Conservation (phyloP, 2,888 invertebrate species). For the Chalcosyrphus nemorum region DNA sequence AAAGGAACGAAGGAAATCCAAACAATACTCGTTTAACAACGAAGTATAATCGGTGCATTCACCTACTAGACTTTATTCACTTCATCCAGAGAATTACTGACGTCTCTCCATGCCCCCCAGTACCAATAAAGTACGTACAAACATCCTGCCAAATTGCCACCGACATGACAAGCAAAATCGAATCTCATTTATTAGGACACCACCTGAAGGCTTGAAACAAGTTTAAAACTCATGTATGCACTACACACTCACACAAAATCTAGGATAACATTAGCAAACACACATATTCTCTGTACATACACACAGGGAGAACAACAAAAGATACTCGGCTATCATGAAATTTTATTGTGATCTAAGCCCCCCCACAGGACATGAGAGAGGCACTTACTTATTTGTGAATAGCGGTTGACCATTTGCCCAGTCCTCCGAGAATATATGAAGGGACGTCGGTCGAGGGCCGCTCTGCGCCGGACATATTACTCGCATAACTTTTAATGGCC, state of each 20-base stretch:
- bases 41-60: conserved; percentile 14
- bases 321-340: conserved; percentile 52
- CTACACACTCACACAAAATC: background rate
- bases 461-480: conserved; percentile 90
- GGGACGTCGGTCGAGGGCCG: conserved; percentile 86
- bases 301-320: conserved; percentile 12
- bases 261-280: conserved; percentile 38
- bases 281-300: too few relatives aligned
- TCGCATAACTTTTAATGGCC: conserved; percentile 83
- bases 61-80: background rate
- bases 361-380: conserved; percentile 45
- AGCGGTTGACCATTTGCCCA: conserved; percentile 84
- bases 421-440: conserved; percentile 91
- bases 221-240: conserved; percentile 33
- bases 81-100: conserved; percentile 29
- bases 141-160: conserved; percentile 56
- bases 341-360: conserved; percentile 64
- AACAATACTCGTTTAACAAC: conserved; percentile 14
- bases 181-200: conserved; percentile 65
- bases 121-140: conserved; percentile 41
- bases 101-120: background rate
- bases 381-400: conserved; percentile 81
- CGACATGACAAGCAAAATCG: conserved; percentile 62
- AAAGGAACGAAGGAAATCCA: background rate
- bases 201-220: conserved; percentile 65